Evolutionary conservation across 2,888 invertebrate genomes (phyloP).

Genomic region (Drosophila mulleri): DNA sequence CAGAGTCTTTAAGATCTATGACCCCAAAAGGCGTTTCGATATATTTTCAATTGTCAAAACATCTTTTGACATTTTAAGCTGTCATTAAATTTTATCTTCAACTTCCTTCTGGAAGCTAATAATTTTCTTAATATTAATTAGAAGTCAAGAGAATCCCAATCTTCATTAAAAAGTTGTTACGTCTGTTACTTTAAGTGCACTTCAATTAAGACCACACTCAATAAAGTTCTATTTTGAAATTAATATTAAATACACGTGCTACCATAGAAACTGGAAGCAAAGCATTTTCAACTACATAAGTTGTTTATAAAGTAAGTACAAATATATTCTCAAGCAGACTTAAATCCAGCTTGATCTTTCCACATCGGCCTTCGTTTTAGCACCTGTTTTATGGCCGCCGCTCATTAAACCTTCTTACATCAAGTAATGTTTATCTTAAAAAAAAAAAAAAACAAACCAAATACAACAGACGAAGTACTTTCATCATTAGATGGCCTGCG

Average conservation of each 20-base stretch:
- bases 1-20: too few species aligned
- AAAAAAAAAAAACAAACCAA: neutral
- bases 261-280: neutral
- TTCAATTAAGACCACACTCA: neutral
- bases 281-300: neutral
- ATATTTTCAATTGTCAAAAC: neutral
- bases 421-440: neutral
- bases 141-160: neutral
- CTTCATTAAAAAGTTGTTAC: neutral
- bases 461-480: slow-evolving; percentile 18
- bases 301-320: slow-evolving; percentile 6
- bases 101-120: too few species aligned
- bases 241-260: neutral
- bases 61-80: neutral
- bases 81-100: neutral
- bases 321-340: neutral
- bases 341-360: neutral
- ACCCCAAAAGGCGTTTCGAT: too few species aligned
- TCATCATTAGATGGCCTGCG: slow-evolving; percentile 18
- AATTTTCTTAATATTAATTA: neutral
- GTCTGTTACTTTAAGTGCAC: neutral
- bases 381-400: slow-evolving; percentile 2
- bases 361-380: neutral
- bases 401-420: slow-evolving; percentile 2
- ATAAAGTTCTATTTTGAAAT: neutral